Base-by-base conservation (phyloP, 2,113 vertebrate species). In the Uria aalge region DNA sequence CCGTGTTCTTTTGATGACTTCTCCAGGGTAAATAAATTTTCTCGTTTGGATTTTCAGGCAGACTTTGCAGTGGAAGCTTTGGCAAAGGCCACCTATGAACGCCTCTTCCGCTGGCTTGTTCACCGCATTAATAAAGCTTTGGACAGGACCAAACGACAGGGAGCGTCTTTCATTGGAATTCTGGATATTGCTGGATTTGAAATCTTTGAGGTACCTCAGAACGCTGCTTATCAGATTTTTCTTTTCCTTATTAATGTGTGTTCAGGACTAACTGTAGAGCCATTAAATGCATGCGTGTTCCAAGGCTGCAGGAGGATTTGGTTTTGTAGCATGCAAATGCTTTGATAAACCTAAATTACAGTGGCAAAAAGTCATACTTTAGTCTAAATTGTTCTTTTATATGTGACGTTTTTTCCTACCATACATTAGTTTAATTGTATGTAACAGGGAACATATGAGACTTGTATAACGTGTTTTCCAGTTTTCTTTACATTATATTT, bases 121-220 rank as follows among this genome's bases (percentile, higher is more conserved):
- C 99, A 99, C 97, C 99, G 99, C 48, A 99, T 99, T 83, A 99
- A 99, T 93, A 99, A 99, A 97, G 99, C 99, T 67, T 96, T 99
- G 95, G 99, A 99, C 94, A 98, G 99, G 96, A 99, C 99, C 97
- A 99, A 99, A 73, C 98, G 99, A 3, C 99, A 99, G 96, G 99
- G 99, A 21, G 99, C 99, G 4, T 99, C 99, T 52, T 99, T 99
- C 90, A 99, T 99, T 50, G 99, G 99, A 6, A 99, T 99, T 96
- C 98, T 99, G 97, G 99, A 99, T 80, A 99, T 99, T 41, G 99
- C 99, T 68, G 99, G 99, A 34, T 99, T 99, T 95, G 99, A 99
- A 91, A 99, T 99, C 95, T 99, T 99, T 26, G 99, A 99, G 99
- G 99, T 99, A 96, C 48, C 45, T 40, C 57, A 40, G 13, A 27